A percentile compares a stretch with the other conserved stretches of the same genome.
phyloP scores from a whole-genome alignment of 2,888 invertebrate genomes.

The Cataglyphis livida region DNA sequence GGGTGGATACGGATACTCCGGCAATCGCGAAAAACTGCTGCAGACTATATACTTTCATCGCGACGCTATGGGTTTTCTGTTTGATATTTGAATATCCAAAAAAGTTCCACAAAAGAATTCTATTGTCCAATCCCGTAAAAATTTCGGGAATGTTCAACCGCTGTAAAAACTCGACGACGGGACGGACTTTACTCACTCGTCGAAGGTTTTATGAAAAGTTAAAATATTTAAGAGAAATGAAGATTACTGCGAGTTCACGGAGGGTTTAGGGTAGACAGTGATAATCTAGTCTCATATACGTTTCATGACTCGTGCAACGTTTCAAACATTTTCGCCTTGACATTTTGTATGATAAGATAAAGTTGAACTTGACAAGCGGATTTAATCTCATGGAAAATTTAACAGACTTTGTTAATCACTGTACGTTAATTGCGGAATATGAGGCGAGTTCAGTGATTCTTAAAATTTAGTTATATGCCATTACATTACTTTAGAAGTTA shows the following conservation, averaged over 20 bases:
- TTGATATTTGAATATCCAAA: conserved; percentile 68
- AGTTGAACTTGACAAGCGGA: conserved; percentile 21
- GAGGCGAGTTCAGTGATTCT: not conserved
- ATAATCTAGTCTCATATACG: conserved; percentile 37
- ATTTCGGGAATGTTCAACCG: conserved; percentile 59
- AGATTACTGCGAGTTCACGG: conserved; percentile 34
- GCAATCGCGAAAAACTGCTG: conserved; percentile 68
- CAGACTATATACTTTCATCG: conserved; percentile 48
- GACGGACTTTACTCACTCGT: not conserved
- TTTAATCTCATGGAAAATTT: conserved; percentile 39
- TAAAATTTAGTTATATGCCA: conserved; percentile 17
- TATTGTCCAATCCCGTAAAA: conserved; percentile 64
- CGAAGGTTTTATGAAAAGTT: conserved; percentile 20
- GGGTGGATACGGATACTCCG: conserved; percentile 45
- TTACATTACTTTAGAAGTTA: conserved; percentile 1
- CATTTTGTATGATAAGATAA: conserved; percentile 24
- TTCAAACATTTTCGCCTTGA: conserved; percentile 27
- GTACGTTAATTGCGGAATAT: conserved; percentile 13
- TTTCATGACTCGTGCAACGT: conserved; percentile 40
- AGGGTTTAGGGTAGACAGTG: conserved; percentile 41
- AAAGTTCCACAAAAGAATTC: conserved; percentile 44
- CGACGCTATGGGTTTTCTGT: conserved; percentile 35
- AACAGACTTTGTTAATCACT: conserved; percentile 25
- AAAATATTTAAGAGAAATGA: conserved; percentile 32
- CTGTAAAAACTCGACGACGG: conserved; percentile 30